Evolutionary conservation across 2,888 invertebrate species (phyloP), one percentile per base, ranked within the genome.

Genomic region (Phyllotreta cruciferae): DNA sequence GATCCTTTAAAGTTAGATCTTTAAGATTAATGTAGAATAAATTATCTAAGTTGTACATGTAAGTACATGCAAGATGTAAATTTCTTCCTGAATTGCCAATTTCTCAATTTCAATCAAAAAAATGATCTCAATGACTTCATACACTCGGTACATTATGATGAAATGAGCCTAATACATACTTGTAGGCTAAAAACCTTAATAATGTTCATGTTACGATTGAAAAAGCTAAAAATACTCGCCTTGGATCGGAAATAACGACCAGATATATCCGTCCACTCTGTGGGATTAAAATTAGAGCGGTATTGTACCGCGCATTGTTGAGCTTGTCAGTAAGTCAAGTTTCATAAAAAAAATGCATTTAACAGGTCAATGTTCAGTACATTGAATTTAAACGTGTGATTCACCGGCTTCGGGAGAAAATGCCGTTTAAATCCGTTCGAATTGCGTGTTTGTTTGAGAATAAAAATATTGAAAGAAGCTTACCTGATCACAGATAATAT

Each of bases 401-500:
- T 44, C 44, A 44, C 11, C 14, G 7, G 10, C 10, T 44, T 6
- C 10, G 10, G 14, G 44, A 1, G 44, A 13, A 44, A 44, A n/a
- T 9, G 44, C 44, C 11, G 14, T 11, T 44, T 13, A 14, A 24
- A 24, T 24, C 24, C 24, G 24, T 24, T n/a, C n/a, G n/a, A n/a
- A n/a, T n/a, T n/a, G n/a, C n/a, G n/a, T n/a, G n/a, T 42, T 42
- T 42, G 42, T 42, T 44, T n/a, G 8, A 11, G 36, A n/a, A 9
- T n/a, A 3, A 45, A 37, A 34, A 13, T 37, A 45, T n/a, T 8
- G 24, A 14, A 39, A 49, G 0, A 8, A 10, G 7, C 85, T 84
- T 81, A 93, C 93, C 88, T 95, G 97, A 88, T 99, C 98, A 86
- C 97, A 97, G 83, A 99, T 96, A 82, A 99, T 93, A 83, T 99